Conservation (phyloP, 1,140 invertebrate species). For the Maniola jurtina region DNA sequence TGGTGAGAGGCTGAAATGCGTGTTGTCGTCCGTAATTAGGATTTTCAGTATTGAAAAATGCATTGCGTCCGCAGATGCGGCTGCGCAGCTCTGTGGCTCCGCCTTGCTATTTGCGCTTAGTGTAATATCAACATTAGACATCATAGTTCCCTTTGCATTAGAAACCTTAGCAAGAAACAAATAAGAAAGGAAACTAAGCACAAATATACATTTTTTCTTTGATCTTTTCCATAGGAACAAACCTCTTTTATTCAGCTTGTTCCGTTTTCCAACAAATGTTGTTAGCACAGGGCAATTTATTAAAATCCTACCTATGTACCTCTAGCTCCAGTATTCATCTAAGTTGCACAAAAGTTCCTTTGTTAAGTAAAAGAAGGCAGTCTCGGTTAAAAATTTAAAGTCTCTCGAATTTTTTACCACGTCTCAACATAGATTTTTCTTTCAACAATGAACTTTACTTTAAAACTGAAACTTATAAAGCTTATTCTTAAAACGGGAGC, state of each 20-base stretch:
- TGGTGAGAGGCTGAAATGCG: too few relatives aligned
- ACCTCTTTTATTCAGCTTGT: neutral
- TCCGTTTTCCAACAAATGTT: constrained; percentile 4
- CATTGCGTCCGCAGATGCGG: too few relatives aligned
- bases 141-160: too few relatives aligned
- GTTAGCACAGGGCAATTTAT: constrained; percentile 10
- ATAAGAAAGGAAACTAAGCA: too few relatives aligned
- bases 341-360: constrained; percentile 10
- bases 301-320: constrained; percentile 5
- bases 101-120: too few relatives aligned
- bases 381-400: constrained; percentile 12
- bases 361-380: constrained; percentile 12
- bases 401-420: constrained; percentile 4
- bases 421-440: constrained; percentile 10
- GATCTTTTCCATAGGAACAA: constrained; percentile 3
- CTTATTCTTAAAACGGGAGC: constrained; percentile 4
- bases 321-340: neutral
- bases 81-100: too few relatives aligned
- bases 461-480: constrained; percentile 8
- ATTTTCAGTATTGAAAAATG: too few relatives aligned
- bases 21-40: too few relatives aligned
- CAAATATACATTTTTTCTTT: neutral
- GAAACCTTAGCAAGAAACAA: too few relatives aligned
- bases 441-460: constrained; percentile 14
- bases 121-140: too few relatives aligned